Base-by-base conservation (phyloP, 2,888 invertebrate genomes). In the Alentia gelatinosa region DNA sequence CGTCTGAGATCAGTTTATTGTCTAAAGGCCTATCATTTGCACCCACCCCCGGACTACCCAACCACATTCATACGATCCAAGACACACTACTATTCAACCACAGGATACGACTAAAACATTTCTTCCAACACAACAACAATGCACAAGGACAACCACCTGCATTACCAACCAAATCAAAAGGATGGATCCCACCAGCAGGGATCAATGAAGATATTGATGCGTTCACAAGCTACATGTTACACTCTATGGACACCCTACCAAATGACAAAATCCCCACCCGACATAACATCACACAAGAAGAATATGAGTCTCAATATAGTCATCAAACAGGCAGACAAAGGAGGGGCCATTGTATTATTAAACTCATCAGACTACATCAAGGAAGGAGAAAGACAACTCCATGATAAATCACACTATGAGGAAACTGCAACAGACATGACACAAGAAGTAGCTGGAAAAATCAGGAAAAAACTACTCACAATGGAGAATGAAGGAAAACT, bases 321-420 rank as follows among this genome's bases (percentile, higher is more conserved):
- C 35, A 79, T 79, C 30, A 79, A 79, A 79, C 79, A 26, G 7
- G 79, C 79, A 33, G 79, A 79, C n/a, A 79, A 79, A 79, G 79
- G 79, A 5, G 79, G 79, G 12, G 79, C 79, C 26, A 79, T 79
- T 19, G 79, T 79, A 7, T 15, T 63, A 5, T 15, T 63, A n/a
- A n/a, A 63, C n/a, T 15, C 5, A 19, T 9, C 9, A 63, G 63
- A 63, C n/a, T 63, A 63, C 63, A 63, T 63, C 12, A 63, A 9
- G n/a, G 26, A 63, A 63, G 15, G 15, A 12, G 5, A 12, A 5
- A n/a, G 26, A 12, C 63, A 63, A 63, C 26, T 63, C 5, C 4
- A n/a, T n/a, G 15, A 63, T 19, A 9, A 12, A 9, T 15, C 9
- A 5, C 26, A 63, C 63, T 63, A 63, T n/a, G 5, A n/a, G n/a